Conservation (phyloP, 2,888 invertebrate genomes). For the Cerastoderma edule region DNA sequence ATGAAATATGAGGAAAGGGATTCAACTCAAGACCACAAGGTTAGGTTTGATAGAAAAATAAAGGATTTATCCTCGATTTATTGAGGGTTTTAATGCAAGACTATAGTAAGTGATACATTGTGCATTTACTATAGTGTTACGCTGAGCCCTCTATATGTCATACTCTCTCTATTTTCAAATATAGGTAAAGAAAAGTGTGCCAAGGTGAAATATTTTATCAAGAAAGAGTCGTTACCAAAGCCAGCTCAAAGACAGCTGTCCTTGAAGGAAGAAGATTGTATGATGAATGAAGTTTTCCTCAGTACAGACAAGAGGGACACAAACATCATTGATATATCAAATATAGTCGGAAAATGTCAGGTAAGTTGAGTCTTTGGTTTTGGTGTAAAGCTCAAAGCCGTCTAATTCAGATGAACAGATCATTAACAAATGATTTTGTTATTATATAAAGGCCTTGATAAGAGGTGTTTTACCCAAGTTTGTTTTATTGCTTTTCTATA, state of each 20-base stretch:
- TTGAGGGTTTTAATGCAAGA: too few relatives aligned
- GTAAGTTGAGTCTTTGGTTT: constrained; percentile 52
- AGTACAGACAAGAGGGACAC: constrained; percentile 67
- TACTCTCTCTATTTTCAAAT: constrained; percentile 13
- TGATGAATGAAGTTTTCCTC: constrained; percentile 74
- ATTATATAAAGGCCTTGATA: too few relatives aligned
- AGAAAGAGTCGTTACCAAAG: constrained; percentile 59
- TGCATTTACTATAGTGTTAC: too few relatives aligned
- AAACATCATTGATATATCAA: constrained; percentile 73
- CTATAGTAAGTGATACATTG: too few relatives aligned
- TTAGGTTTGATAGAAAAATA: too few relatives aligned
- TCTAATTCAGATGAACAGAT: too few relatives aligned
- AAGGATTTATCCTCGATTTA: too few relatives aligned
- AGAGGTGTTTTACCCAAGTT: background rate
- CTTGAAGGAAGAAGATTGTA: constrained; percentile 12
- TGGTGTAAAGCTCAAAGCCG: background rate
- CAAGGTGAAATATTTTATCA: constrained; percentile 75
- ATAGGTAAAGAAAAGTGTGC: constrained; percentile 57
- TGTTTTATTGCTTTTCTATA: background rate
- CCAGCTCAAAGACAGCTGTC: constrained; percentile 42
- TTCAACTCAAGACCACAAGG: too few relatives aligned
- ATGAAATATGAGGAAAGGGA: too few relatives aligned
- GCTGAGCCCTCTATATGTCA: too few relatives aligned
- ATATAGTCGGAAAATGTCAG: constrained; percentile 76
- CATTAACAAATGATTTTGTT: too few relatives aligned